Base-by-base conservation (phyloP, 2,888 invertebrate genomes). In the Ormyrus rosae region DNA sequence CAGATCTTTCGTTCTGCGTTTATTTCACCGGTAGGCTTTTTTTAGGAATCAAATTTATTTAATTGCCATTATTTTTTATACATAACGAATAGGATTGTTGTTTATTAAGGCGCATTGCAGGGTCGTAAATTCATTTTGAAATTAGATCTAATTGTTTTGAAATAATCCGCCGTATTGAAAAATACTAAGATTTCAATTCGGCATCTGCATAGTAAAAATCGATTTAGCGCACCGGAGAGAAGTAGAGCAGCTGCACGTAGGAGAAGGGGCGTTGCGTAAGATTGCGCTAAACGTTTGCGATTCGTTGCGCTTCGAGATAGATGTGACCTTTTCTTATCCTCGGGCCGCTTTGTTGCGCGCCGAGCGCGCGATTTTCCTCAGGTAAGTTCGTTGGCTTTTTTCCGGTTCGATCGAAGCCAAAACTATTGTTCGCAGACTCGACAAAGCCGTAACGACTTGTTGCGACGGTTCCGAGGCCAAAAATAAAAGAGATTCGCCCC, bases 371-470 rank as follows among this genome's bases (percentile, higher is more conserved):
- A 75, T 81, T 78, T 81, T 75, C 56, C 75, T 73, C 50, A 58
- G 55, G 53, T 63, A 53, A 65, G 70, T 71, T 71, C 60, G 74
- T 56, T 77, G 78, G 67, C 71, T 78, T 50, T 74, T 78, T 76
- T 55, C 53, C 45, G 13, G 45, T 63, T 55, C 55, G 51, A 53
- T 4, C 6, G 51, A 46, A 13, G 6, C 8, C n/a, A 19, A 46
- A 19, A 46, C 51, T 34, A 77, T 60, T 70, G 69, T 60, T 71
- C 69, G 46, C 11, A 19, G 46, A 2, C 45, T 45, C 50, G 67
- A 72, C 76, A 80, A 72, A 63, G 58, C 63, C 45, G 69, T 65
- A 70, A 78, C 70, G 81, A 78, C 78, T 70, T 70, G 81, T 74
- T 74, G 65, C 70, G 46, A 68, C 45, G 9, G 19, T 53, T 10